Evolutionary conservation across 2,797 vertebrate genomes (phyloP).

Genomic region (Gymnoscopelus microlampas): DNA sequence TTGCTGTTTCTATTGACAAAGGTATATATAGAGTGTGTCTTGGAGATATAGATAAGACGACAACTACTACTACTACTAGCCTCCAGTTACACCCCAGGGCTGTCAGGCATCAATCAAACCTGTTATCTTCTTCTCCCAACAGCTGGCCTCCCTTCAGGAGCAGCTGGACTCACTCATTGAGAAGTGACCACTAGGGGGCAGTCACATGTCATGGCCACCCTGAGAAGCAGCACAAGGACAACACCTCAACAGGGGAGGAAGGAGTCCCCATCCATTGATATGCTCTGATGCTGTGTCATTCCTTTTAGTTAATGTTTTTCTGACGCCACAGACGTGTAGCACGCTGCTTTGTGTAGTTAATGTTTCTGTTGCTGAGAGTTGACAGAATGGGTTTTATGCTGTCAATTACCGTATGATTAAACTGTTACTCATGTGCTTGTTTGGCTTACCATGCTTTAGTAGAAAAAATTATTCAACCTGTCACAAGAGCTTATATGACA

Average conservation of each 20-base stretch:
- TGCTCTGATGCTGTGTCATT: constrained; percentile 64
- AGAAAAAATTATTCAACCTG: not conserved
- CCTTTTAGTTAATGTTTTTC: constrained; percentile 31
- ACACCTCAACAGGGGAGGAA: constrained; percentile 18
- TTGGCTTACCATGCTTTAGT: constrained; percentile 18
- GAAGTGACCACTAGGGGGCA: constrained; percentile 84
- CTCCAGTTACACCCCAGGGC: constrained; percentile 68
- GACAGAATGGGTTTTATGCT: not conserved
- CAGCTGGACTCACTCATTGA: constrained; percentile 87
- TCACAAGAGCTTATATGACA: not conserved
- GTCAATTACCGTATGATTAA: constrained; percentile 28
- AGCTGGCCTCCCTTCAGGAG: constrained; percentile 87
- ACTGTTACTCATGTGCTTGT: constrained; percentile 13
- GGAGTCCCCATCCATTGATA: constrained; percentile 33
- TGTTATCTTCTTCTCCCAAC: constrained; percentile 71
- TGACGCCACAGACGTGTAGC: not conserved
- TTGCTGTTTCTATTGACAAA: constrained; percentile 62
- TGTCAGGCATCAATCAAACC: constrained; percentile 67
- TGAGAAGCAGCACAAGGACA: constrained; percentile 10
- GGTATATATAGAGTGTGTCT: not conserved
- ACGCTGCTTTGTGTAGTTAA: constrained; percentile 25
- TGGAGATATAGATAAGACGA: too few relatives aligned
- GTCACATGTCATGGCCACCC: constrained; percentile 46
- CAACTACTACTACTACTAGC: constrained; percentile 36
- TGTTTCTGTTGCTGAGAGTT: constrained; percentile 15